A percentile compares a stretch with the other conserved stretches of the same genome.
phyloP scores from a whole-genome alignment of 2,888 invertebrate species.

The Melanotus villosus region DNA sequence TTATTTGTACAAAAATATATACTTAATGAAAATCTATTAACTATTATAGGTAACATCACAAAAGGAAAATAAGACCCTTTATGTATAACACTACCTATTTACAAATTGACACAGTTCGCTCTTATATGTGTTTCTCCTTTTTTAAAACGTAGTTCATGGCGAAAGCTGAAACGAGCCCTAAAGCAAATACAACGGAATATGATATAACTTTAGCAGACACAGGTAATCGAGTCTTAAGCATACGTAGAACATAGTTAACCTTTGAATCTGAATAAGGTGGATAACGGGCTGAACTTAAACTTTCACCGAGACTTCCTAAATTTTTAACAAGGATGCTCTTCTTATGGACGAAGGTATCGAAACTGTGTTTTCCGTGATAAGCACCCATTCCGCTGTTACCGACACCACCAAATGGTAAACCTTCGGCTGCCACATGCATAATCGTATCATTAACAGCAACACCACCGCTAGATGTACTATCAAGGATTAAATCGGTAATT shows the following conservation, averaged over 20 bases:
- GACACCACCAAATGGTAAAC: slow-evolving; percentile 96
- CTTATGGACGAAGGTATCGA: slow-evolving; percentile 94
- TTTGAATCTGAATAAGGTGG: slow-evolving; percentile 87
- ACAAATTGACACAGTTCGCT: too few relatives aligned
- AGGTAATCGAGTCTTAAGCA: slow-evolving; percentile 77
- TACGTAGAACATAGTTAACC: slow-evolving; percentile 68
- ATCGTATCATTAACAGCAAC: slow-evolving; percentile 89
- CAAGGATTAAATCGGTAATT: slow-evolving; percentile 74
- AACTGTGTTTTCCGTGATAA: slow-evolving; percentile 93
- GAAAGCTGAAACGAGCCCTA: slow-evolving; percentile 75
- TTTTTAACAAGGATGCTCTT: slow-evolving; percentile 84
- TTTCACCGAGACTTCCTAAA: slow-evolving; percentile 79
- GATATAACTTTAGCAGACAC: slow-evolving; percentile 75
- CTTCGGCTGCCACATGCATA: slow-evolving; percentile 87
- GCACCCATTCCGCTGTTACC: slow-evolving; percentile 94
- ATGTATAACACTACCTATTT: too few relatives aligned
- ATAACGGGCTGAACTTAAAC: slow-evolving; percentile 79
- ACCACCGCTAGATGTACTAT: slow-evolving; percentile 85
- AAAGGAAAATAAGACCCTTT: too few relatives aligned
- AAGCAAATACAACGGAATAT: slow-evolving; percentile 76
- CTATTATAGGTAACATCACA: too few relatives aligned
- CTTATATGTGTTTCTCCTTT: not conserved
- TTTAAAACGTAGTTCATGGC: not conserved
- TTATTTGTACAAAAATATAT: too few relatives aligned
- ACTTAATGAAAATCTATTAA: too few relatives aligned